These are phyloP conservation scores for Drosophila multiciliata DNA, from an alignment of 2,888 invertebrate species.

Conservation along the genomic window DNA sequence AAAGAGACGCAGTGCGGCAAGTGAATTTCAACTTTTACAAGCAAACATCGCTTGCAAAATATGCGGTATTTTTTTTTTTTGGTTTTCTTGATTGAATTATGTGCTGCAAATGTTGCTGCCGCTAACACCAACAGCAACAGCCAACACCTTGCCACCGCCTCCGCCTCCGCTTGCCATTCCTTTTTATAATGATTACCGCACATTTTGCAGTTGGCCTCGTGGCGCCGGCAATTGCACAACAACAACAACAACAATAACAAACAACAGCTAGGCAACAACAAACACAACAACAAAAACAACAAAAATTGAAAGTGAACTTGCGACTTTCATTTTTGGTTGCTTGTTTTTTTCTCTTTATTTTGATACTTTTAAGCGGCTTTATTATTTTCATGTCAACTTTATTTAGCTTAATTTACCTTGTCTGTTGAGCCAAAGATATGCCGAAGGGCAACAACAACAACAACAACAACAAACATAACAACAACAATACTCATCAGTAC, in stretches of 20 bases:
- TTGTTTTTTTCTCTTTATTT: conserved; percentile 17
- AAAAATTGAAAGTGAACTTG: conserved; percentile 76
- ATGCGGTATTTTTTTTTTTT: conserved; percentile 40
- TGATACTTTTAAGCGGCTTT: conserved; percentile 74
- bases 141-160: conserved; percentile 14
- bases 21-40: conserved; percentile 76
- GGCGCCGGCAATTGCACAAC: conserved; percentile 74
- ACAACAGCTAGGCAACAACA: conserved; percentile 54
- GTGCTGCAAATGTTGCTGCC: conserved; percentile 41
- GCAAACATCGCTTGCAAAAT: conserved; percentile 43
- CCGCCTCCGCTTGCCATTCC: conserved; percentile 50
- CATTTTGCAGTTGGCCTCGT: conserved; percentile 75
- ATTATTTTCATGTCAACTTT: conserved; percentile 74
- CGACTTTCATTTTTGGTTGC: conserved; percentile 72
- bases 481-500: conserved; percentile 34
- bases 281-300: conserved; percentile 37
- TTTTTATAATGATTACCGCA: conserved; percentile 67
- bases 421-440: conserved; percentile 45
- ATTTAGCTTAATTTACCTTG: conserved; percentile 74
- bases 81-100: conserved; percentile 70
- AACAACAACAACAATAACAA: conserved; percentile 35
- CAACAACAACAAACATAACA: conserved; percentile 4
- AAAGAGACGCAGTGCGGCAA: conserved; percentile 46
- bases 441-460: conserved; percentile 46
- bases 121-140: conserved; percentile 3